Evolutionary conservation across 2,797 vertebrate genomes (phyloP), one percentile per base, ranked within the genome.

Genomic region (Manis crassicaudata): DNA sequence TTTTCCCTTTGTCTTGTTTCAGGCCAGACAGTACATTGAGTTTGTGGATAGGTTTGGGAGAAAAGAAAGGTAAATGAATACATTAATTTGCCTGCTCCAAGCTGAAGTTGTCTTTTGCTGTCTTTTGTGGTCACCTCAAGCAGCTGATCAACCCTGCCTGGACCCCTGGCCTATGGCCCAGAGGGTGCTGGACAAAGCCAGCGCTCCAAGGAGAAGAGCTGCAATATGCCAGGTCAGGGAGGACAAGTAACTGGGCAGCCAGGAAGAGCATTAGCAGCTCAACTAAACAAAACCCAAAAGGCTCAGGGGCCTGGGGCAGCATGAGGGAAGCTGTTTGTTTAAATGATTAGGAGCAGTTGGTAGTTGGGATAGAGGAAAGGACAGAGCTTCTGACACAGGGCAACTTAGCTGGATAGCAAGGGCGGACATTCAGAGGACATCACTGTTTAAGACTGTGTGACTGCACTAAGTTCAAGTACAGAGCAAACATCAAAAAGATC

Each of bases 401-500:
- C 98, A 97, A 98, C 98, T 98, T 95, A 96, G 97, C 97, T 91
- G 98, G 98, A 98, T 98, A 96, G 98, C 97, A 92, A 98, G 98
- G 99, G 99, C 99, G 99, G 99, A 98, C 98, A 99, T 99, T 99
- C 98, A 98, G 98, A 98, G 98, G 98, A 99, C 99, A 99, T 99
- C 98, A 97, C 98, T 98, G 98, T 97, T 92, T 96, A 98, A 97
- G 98, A 98, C 98, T 98, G 98, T 98, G 98, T 99, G 98, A 99
- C 99, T 97, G 99, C 98, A 98, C 99, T 99, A 99, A 99, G 99
- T 99, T 99, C 99, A 99, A 99, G 99, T 99, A 99, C 99, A 99
- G 99, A 99, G 98, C 99, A 99, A 46, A 46, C 43, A 46, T 46
- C 43, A 46, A 46, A 46, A 46, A 46, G 43, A 46, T 46, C 43